phyloP scores from a whole-genome alignment of 2,888 invertebrate genomes.

The Troides aeacus region DNA sequence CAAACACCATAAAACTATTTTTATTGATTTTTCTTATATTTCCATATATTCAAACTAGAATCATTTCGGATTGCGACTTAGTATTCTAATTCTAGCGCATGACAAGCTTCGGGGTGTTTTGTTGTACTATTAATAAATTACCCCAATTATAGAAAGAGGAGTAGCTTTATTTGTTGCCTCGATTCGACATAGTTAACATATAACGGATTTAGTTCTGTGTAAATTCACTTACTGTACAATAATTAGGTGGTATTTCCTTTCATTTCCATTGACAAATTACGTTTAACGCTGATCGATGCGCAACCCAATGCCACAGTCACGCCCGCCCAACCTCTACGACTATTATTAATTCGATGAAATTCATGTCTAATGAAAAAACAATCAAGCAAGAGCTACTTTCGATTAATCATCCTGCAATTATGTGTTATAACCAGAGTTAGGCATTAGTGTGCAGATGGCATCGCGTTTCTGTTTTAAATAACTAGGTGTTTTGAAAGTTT shows the following conservation, averaged over 20 bases:
- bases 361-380: constrained; percentile 59
- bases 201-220: constrained; percentile 39
- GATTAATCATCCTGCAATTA: constrained; percentile 57
- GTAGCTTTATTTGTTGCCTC: constrained; percentile 24
- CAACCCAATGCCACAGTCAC: constrained; percentile 51
- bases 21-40: background rate
- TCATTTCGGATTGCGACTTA: background rate
- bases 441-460: constrained; percentile 34
- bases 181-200: constrained; percentile 29
- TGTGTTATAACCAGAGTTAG: constrained; percentile 53
- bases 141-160: constrained; percentile 22
- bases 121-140: constrained; percentile 22
- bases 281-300: constrained; percentile 51
- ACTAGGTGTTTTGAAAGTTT: constrained; percentile 26
- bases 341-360: constrained; percentile 61
- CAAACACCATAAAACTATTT: background rate
- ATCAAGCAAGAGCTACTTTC: constrained; percentile 61
- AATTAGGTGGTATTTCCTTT: constrained; percentile 25
- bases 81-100: constrained; percentile 8
- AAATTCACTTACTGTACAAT: constrained; percentile 32
- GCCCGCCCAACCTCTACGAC: constrained; percentile 49
- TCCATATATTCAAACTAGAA: background rate
- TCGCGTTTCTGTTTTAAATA: constrained; percentile 24
- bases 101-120: constrained; percentile 21
- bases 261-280: constrained; percentile 28